These are phyloP conservation scores for Acrossocheilus fasciatus DNA, from an alignment of 2,797 vertebrate species.

Conservation along the genomic window DNA sequence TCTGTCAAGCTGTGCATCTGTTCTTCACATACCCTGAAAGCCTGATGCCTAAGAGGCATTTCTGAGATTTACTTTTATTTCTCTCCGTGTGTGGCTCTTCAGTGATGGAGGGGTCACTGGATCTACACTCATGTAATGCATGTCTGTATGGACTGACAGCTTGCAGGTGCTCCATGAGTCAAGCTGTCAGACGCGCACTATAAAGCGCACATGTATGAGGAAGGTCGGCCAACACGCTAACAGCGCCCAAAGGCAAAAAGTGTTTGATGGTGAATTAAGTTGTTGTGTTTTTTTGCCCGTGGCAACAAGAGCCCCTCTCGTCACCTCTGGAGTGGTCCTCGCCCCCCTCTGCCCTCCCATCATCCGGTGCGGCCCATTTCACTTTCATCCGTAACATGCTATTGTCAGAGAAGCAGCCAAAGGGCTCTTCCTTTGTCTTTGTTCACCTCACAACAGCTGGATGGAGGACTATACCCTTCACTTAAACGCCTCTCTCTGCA, in stretches of 20 bases:
- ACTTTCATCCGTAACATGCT: constrained; percentile 31
- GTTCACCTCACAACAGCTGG: constrained; percentile 72
- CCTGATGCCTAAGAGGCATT: constrained; percentile 5
- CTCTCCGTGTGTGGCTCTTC: constrained; percentile 41
- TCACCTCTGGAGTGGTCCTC: constrained; percentile 62
- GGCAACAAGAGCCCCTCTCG: constrained; percentile 62
- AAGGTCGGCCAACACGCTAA: neutral
- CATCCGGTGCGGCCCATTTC: constrained; percentile 10
- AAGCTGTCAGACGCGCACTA: constrained; percentile 17
- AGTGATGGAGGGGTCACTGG: neutral
- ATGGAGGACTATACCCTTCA: constrained; percentile 63
- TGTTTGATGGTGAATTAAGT: constrained; percentile 35
- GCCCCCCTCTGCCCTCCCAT: constrained; percentile 37
- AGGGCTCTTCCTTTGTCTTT: constrained; percentile 63
- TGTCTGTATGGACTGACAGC: constrained; percentile 27
- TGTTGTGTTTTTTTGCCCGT: constrained; percentile 55
- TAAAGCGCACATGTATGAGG: neutral
- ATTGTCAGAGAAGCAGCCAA: constrained; percentile 49
- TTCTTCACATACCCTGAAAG: constrained; percentile 40
- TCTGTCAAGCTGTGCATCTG: constrained; percentile 60
- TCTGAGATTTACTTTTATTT: constrained; percentile 8
- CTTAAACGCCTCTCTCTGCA: constrained; percentile 30
- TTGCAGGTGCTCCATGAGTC: constrained; percentile 10
- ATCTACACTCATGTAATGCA: constrained; percentile 43
- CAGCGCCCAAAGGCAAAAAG: constrained; percentile 7